These are phyloP conservation scores for Bungarus multicinctus DNA, from an alignment of 2,113 vertebrate species.

Conservation along the genomic window DNA sequence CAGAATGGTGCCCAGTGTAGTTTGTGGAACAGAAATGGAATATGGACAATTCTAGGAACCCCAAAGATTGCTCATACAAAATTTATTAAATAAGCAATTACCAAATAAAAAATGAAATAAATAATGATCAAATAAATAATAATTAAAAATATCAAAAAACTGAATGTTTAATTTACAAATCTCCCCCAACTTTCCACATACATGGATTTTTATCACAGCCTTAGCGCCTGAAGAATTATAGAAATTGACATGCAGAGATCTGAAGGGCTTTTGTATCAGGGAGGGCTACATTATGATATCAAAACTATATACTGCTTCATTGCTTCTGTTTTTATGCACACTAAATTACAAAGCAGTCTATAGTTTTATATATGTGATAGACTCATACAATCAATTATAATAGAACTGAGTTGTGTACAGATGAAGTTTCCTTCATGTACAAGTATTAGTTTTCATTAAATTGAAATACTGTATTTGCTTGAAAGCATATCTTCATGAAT, in stretches of 20 bases:
- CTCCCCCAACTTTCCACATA: background rate
- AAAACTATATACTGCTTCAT: background rate
- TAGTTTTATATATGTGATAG: background rate
- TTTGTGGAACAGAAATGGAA: background rate
- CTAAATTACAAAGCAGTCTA: background rate
- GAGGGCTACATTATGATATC: background rate
- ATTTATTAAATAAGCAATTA: background rate
- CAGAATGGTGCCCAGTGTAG: background rate
- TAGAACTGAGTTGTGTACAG: background rate
- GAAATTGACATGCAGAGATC: background rate
- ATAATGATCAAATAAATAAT: background rate
- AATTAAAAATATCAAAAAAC: background rate
- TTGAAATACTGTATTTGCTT: too few species aligned
- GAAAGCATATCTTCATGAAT: background rate
- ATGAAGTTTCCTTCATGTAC: background rate
- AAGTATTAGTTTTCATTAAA: background rate
- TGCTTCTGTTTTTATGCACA: background rate
- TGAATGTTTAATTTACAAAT: background rate
- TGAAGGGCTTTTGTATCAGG: background rate
- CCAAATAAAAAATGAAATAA: background rate
- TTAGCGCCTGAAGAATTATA: background rate
- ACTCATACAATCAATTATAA: background rate
- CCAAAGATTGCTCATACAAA: background rate
- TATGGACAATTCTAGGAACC: background rate
- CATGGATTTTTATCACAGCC: background rate